Conservation (phyloP, 2,797 vertebrate species). For the Pangasius macronema region DNA sequence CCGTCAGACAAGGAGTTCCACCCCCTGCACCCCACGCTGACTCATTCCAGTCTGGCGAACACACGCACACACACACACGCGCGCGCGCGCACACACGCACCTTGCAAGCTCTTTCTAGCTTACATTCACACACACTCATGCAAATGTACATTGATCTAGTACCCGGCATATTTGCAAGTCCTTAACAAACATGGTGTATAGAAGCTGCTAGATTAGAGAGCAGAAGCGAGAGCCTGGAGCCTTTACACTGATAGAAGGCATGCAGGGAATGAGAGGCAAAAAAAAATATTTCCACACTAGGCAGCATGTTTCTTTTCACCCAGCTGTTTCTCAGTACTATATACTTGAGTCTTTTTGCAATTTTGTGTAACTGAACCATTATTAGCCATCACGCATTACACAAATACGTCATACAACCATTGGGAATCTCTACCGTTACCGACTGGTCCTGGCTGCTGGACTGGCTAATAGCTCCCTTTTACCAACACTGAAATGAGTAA, state of each 20-base stretch:
- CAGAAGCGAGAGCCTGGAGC: background rate
- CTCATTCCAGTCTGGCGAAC: constrained; percentile 44
- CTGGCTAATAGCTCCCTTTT: background rate
- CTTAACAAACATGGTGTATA: constrained; percentile 24
- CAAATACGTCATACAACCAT: background rate
- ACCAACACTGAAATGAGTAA: background rate
- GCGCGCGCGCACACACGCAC: constrained; percentile 20
- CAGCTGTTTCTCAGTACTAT: background rate
- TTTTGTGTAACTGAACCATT: background rate
- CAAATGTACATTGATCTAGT: constrained; percentile 27
- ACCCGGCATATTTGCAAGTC: constrained; percentile 30
- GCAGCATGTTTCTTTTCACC: background rate
- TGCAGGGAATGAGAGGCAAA: background rate
- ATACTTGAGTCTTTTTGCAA: background rate
- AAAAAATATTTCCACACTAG: background rate
- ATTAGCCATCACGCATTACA: background rate
- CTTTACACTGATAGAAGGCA: background rate
- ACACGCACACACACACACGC: constrained; percentile 7
- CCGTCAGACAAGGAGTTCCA: constrained; percentile 44
- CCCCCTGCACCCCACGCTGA: constrained; percentile 35
- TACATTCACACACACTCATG: constrained; percentile 25
- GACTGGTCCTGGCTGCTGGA: background rate
- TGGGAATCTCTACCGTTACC: background rate
- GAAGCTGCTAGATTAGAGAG: constrained; percentile 30
- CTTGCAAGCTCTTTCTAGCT: background rate